Evolutionary conservation across 2,888 invertebrate species (phyloP).

Genomic region (Microchrysa polita): DNA sequence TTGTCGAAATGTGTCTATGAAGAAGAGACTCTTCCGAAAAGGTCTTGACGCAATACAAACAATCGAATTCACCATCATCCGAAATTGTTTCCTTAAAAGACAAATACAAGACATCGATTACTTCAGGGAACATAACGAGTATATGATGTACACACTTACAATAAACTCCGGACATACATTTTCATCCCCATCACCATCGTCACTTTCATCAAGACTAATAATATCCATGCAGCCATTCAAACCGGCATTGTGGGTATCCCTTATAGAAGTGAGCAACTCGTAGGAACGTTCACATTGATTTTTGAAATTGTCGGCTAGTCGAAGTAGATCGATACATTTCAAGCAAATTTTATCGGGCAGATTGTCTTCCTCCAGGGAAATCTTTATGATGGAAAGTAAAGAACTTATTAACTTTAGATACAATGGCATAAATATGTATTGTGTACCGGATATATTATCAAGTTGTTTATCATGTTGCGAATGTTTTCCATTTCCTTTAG

Average conservation of each 20-base stretch:
- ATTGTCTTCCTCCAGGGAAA: conserved; percentile 62
- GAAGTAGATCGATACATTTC: conserved; percentile 58
- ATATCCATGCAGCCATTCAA: too few relatives aligned
- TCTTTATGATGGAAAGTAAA: conserved; percentile 56
- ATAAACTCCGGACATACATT: too few relatives aligned
- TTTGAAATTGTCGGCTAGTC: conserved; percentile 60
- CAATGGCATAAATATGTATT: too few relatives aligned
- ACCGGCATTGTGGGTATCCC: conserved; percentile 52
- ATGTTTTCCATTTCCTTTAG: conserved; percentile 52
- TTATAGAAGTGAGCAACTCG: conserved; percentile 55
- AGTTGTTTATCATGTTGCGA: conserved; percentile 59
- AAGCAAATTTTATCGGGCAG: conserved; percentile 62
- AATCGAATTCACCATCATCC: conserved; percentile 54
- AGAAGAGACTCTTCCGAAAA: conserved; percentile 62
- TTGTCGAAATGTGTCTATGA: conserved; percentile 57
- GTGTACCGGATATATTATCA: conserved; percentile 57
- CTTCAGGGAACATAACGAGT: too few relatives aligned
- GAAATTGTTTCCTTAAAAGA: conserved; percentile 55
- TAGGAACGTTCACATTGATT: conserved; percentile 60
- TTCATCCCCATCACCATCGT: too few relatives aligned
- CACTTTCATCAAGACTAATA: too few relatives aligned
- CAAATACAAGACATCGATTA: conserved; percentile 52
- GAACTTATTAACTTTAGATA: too few relatives aligned
- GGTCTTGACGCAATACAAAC: conserved; percentile 64
- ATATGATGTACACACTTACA: too few relatives aligned